Conservation (phyloP, 1,140 invertebrate species). For the Dryas iulia region DNA sequence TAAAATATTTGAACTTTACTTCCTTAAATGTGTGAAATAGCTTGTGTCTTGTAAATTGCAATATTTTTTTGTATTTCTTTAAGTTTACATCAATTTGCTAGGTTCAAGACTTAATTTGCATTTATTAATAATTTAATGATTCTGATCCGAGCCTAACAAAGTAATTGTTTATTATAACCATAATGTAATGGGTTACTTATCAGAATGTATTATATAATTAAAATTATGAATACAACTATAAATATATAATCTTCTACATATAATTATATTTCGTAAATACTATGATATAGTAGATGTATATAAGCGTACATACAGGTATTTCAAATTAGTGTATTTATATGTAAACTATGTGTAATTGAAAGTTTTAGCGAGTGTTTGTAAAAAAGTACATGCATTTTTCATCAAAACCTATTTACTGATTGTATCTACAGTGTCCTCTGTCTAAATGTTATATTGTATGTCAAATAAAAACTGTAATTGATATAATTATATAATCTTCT, state of each 20-base stretch:
- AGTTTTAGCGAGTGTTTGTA: neutral
- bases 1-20: too few relatives aligned
- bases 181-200: neutral
- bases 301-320: neutral
- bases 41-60: too few relatives aligned
- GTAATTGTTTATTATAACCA: constrained; percentile 18
- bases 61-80: too few relatives aligned
- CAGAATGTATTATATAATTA: too few relatives aligned
- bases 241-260: neutral
- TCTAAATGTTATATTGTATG: neutral
- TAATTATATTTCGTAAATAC: neutral
- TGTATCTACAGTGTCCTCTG: neutral
- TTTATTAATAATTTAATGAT: constrained; percentile 58
- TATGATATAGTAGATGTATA: neutral
- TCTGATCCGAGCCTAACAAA: constrained; percentile 57
- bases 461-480: neutral
- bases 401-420: neutral
- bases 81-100: constrained; percentile 37
- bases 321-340: neutral
- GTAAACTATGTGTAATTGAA: neutral
- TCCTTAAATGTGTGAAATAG: too few relatives aligned
- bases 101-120: constrained; percentile 53
- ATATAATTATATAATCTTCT: neutral
- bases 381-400: neutral
- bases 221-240: neutral